These are phyloP conservation scores for Seriola quinqueradiata DNA, from an alignment of 2,113 vertebrate genomes.

Conservation along the genomic window DNA sequence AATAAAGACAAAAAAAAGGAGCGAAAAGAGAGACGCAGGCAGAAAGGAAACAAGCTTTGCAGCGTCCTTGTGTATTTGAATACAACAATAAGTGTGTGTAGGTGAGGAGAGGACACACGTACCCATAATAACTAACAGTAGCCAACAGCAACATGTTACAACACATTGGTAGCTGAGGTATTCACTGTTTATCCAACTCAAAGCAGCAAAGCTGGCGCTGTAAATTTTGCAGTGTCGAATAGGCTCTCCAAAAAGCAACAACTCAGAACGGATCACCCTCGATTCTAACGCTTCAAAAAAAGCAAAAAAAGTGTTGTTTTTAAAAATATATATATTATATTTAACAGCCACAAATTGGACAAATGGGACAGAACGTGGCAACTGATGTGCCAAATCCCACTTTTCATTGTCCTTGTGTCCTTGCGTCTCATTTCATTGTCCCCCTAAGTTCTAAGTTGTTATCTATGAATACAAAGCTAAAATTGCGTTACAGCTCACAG, in stretches of 20 bases:
- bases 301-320: not conserved
- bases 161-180: conserved; percentile 71
- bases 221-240: conserved; percentile 13
- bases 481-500: not conserved
- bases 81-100: conserved; percentile 6
- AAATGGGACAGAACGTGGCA: not conserved
- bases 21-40: not conserved
- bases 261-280: not conserved
- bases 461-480: not conserved
- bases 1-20: not conserved
- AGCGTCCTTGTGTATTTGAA: not conserved
- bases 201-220: conserved; percentile 21
- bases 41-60: not conserved
- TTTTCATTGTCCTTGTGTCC: not conserved
- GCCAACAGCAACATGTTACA: conserved; percentile 71
- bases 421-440: not conserved
- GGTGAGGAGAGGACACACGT: conserved; percentile 44
- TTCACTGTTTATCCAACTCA: conserved; percentile 61
- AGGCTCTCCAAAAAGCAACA: not conserved
- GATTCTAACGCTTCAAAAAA: not conserved
- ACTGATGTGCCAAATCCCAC: not conserved
- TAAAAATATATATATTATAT: not conserved
- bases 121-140: conserved; percentile 58
- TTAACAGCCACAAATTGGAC: not conserved
- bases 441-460: too few species aligned